Evolutionary conservation across 1,140 invertebrate genomes (phyloP).

Genomic region (Rhagoletis zephyria): DNA sequence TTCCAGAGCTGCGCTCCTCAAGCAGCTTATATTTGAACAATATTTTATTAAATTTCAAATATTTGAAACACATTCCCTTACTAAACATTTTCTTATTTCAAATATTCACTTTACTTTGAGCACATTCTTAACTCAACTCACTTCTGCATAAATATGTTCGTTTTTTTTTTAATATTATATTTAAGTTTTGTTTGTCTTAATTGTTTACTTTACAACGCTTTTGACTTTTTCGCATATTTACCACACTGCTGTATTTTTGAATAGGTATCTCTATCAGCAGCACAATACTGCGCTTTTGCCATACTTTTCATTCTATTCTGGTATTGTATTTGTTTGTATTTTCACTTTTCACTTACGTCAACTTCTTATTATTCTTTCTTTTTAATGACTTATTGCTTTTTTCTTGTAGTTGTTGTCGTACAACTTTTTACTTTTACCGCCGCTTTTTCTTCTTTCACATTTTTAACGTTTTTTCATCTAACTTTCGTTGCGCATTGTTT

Average conservation of each 20-base stretch:
- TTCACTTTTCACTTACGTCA: background rate
- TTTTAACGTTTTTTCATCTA: conserved; percentile 23
- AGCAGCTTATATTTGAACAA: too few species aligned
- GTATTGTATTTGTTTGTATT: too few species aligned
- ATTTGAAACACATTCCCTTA: background rate
- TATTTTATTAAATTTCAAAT: background rate
- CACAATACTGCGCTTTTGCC: conserved; percentile 36
- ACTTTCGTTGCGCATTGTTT: background rate
- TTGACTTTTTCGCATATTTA: conserved; percentile 5
- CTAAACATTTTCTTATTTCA: background rate
- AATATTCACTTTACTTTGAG: background rate
- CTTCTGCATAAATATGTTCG: background rate
- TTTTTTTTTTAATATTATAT: background rate
- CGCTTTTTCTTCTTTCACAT: background rate
- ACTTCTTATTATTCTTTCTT: background rate
- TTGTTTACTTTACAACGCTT: background rate
- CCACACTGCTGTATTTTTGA: conserved; percentile 35
- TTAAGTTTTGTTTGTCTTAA: background rate
- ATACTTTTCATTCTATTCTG: conserved; percentile 5
- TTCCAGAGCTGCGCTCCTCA: too few species aligned
- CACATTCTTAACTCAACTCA: too few species aligned
- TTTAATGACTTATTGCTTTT: background rate
- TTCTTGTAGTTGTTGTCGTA: background rate
- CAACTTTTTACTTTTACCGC: background rate
- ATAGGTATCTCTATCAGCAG: conserved; percentile 17